Percentiles rank a stretch among this genome's conserved stretches.
phyloP scores from a whole-genome alignment of 53 echinoderm and acorn worm genomes.

The Holothuria scabra region DNA sequence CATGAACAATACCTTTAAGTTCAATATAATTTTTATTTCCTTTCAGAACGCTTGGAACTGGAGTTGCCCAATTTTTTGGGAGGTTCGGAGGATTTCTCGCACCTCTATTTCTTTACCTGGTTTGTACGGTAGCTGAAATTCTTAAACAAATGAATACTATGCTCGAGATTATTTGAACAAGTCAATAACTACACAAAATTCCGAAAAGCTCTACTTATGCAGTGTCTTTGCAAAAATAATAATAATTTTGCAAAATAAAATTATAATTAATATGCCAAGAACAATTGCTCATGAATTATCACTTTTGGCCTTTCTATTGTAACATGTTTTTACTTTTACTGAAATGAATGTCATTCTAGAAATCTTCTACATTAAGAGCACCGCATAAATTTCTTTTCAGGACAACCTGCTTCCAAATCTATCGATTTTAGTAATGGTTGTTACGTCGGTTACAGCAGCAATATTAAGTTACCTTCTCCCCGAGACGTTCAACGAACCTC shows the following conservation, averaged over 20 bases:
- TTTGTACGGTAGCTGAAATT: background rate
- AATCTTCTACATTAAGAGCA: no score
- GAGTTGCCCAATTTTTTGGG: constrained; percentile 25
- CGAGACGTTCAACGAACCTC: constrained; percentile 27
- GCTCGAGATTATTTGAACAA: background rate
- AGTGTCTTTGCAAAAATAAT: background rate
- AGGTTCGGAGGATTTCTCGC: constrained; percentile 29
- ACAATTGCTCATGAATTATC: background rate
- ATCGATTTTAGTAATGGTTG: constrained; percentile 2
- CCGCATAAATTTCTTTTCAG: background rate
- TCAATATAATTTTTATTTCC: background rate
- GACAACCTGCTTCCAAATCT: constrained; percentile 12
- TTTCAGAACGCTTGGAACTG: constrained; percentile 22
- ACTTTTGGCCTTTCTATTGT: no score
- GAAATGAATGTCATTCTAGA: no score
- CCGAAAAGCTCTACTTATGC: background rate
- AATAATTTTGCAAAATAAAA: background rate
- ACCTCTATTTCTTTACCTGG: constrained; percentile 16
- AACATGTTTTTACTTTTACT: no score
- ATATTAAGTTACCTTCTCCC: constrained; percentile 7
- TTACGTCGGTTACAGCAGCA: background rate
- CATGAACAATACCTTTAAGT: background rate
- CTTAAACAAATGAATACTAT: background rate
- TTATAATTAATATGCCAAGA: background rate
- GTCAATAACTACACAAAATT: background rate